These are phyloP conservation scores for Onychostoma macrolepis DNA, from an alignment of 2,113 vertebrate genomes.

Conservation along the genomic window DNA sequence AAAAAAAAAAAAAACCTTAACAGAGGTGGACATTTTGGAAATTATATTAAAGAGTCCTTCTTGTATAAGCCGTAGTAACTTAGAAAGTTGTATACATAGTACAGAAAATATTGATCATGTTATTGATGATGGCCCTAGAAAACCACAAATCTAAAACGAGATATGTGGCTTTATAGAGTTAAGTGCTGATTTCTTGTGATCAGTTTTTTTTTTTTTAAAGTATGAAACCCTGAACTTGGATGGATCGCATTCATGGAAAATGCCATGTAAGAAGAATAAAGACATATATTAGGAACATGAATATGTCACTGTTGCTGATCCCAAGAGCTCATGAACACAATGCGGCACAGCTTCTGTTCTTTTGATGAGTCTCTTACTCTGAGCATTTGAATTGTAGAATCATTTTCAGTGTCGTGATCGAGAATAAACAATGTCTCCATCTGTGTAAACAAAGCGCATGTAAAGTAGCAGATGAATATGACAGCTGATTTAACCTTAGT, in stretches of 20 bases:
- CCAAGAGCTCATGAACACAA: background rate
- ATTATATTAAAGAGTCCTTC: background rate
- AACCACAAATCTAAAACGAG: background rate
- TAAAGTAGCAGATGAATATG: constrained; percentile 16
- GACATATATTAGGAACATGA: background rate
- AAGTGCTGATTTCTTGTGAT: background rate
- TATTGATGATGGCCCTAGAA: background rate
- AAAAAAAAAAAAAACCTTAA: background rate
- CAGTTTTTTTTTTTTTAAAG: background rate
- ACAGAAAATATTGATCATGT: background rate
- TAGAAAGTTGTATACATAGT: too few species aligned
- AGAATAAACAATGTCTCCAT: constrained; percentile 2
- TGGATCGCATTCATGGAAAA: background rate
- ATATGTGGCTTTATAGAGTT: background rate
- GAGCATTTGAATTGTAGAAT: constrained; percentile 30
- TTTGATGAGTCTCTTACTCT: constrained; percentile 6
- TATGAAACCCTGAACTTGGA: background rate
- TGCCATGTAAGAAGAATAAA: constrained; percentile 4
- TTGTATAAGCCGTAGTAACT: too few species aligned
- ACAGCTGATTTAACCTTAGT: constrained; percentile 41
- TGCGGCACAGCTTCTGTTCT: background rate
- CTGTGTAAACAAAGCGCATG: constrained; percentile 15
- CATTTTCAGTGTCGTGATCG: background rate
- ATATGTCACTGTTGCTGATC: background rate
- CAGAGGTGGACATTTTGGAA: background rate